A percentile compares a stretch with the other conserved stretches of the same genome.
Conservation (phyloP, 53 echinoderm and acorn worm genomes). For the Glandiceps talaboti region DNA sequence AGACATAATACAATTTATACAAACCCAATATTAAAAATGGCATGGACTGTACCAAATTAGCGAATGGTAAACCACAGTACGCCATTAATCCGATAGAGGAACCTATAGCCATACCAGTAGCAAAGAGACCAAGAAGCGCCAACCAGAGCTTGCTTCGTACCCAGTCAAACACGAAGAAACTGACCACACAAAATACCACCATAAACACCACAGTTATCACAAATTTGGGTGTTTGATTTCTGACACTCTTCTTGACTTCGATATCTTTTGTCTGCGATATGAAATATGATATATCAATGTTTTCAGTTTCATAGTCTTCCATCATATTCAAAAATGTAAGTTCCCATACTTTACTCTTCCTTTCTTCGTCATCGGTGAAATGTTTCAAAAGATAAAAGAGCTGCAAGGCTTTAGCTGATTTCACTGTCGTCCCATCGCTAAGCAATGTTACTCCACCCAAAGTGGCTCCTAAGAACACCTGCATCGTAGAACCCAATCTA, state of each 20-base stretch:
- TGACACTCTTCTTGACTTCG: background rate
- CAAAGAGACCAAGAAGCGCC: conserved; percentile 22
- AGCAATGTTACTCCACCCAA: background rate
- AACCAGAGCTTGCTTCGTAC: conserved; percentile 32
- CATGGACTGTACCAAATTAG: conserved; percentile 16
- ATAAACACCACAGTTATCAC: background rate
- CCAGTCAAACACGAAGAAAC: conserved; percentile 34
- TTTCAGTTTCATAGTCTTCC: background rate
- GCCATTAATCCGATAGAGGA: conserved; percentile 30
- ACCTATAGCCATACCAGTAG: conserved; percentile 26
- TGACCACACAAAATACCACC: conserved; percentile 29
- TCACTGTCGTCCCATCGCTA: background rate
- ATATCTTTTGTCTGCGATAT: background rate
- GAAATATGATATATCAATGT: background rate
- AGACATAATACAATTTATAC: no score
- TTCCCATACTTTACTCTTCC: conserved; percentile 14
- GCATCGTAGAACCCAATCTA: background rate
- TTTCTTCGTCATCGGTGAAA: background rate
- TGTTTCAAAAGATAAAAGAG: background rate
- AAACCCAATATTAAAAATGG: conserved; percentile 38
- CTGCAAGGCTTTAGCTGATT: background rate
- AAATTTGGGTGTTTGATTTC: background rate
- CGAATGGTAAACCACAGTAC: conserved; percentile 22
- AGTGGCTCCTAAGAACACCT: background rate
- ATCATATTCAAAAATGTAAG: background rate